phyloP scores from a whole-genome alignment of 2,888 invertebrate genomes.

The Cosmorhoe ocellata region DNA sequence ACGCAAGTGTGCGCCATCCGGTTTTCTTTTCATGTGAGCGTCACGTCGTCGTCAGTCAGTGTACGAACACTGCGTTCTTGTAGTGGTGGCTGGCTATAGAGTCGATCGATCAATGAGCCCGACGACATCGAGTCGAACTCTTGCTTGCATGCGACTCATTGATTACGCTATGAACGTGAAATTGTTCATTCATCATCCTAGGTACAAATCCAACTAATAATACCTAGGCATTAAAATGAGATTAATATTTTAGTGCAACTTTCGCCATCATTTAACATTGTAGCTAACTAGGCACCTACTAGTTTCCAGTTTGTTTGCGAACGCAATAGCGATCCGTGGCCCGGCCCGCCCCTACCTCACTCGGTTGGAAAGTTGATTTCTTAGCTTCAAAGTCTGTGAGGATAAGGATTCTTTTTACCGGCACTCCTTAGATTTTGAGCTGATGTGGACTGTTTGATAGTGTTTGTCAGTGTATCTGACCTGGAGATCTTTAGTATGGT shows the following conservation, averaged over 20 bases:
- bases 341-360: no score
- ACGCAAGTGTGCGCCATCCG: slow-evolving; percentile 73
- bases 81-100: slow-evolving; percentile 61
- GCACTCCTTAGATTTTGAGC: no score
- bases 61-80: slow-evolving; percentile 52
- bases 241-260: not conserved
- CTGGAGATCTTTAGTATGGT: no score
- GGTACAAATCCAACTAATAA: not conserved
- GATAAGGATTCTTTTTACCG: no score
- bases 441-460: no score
- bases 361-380: no score
- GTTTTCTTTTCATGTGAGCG: slow-evolving; percentile 70
- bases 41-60: slow-evolving; percentile 43
- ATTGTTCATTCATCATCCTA: slow-evolving; percentile 79
- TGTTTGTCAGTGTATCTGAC: no score
- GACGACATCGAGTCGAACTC: slow-evolving; percentile 73
- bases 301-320: not conserved
- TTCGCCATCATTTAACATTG: not conserved
- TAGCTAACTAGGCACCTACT: not conserved
- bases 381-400: no score
- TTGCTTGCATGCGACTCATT: slow-evolving; percentile 81
- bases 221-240: not conserved
- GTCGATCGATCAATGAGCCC: slow-evolving; percentile 82
- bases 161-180: slow-evolving; percentile 81
- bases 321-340: not conserved